These are phyloP conservation scores for Sesia apiformis DNA, from an alignment of 2,888 invertebrate species.

Conservation along the genomic window DNA sequence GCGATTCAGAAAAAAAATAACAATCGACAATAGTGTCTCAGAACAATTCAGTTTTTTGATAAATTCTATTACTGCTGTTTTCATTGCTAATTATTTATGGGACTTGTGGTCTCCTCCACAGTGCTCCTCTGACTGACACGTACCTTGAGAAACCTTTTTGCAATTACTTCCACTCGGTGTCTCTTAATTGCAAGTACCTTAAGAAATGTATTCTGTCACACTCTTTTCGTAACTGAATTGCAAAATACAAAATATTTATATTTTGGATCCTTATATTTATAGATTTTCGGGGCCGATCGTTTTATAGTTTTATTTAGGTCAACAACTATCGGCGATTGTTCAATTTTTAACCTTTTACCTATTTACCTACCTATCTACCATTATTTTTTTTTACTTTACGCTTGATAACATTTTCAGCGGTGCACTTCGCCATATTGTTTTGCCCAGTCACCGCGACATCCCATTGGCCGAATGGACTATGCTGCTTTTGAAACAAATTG, in stretches of 20 bases:
- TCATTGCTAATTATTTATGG: background rate
- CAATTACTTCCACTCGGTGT: background rate
- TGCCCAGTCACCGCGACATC: no score
- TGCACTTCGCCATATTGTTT: no score
- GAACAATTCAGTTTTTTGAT: background rate
- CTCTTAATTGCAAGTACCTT: background rate
- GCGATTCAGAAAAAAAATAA: no score
- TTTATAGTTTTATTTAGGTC: no score
- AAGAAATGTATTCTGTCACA: background rate
- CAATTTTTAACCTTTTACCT: no score
- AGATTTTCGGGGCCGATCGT: no score
- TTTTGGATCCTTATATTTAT: background rate
- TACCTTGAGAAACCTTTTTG: background rate
- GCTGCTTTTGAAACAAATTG: no score
- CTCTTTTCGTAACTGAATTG: background rate
- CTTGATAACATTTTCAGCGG: no score
- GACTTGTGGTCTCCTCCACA: background rate
- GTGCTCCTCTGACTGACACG: background rate
- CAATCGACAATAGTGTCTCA: background rate
- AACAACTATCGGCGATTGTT: no score
- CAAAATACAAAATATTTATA: slow-evolving; percentile 3
- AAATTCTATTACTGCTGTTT: background rate
- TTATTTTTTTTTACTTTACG: no score
- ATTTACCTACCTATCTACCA: no score
- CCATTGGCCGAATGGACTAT: no score